Percentiles rank a stretch among this genome's conserved stretches.
These are phyloP conservation scores for Drosophila novamexicana DNA, from an alignment of 1,140 invertebrate species.

Conservation along the genomic window DNA sequence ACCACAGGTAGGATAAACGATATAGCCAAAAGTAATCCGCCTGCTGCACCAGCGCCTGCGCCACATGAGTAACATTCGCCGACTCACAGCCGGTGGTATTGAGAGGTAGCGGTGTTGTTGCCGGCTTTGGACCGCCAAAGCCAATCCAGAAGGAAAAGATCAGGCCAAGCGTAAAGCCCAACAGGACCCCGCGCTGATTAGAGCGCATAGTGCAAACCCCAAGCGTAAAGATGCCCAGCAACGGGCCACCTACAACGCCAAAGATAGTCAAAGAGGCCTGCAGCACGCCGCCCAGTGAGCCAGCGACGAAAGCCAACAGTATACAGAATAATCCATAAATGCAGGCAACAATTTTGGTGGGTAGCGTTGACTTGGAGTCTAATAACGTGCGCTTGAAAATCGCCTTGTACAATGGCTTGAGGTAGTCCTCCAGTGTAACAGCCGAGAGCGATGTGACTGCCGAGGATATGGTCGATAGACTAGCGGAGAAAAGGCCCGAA, in stretches of 20 bases:
- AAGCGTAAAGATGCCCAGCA: conserved; percentile 91
- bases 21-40: conserved; percentile 72
- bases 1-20: conserved; percentile 95
- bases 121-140: conserved; percentile 91
- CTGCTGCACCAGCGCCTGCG: conserved; percentile 28
- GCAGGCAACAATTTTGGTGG: conserved; percentile 88
- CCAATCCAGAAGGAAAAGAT: conserved; percentile 92
- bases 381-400: conserved; percentile 70
- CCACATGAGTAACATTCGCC: conserved; percentile 41
- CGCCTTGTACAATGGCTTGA: conserved; percentile 86
- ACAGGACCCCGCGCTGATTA: conserved; percentile 89
- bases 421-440: conserved; percentile 93
- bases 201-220: conserved; percentile 89
- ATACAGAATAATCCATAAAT: conserved; percentile 90
- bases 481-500: conserved; percentile 92
- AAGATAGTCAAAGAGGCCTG: conserved; percentile 92
- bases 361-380: conserved; percentile 79
- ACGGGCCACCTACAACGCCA: conserved; percentile 91
- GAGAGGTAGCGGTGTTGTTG: conserved; percentile 85
- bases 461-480: conserved; percentile 93
- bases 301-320: conserved; percentile 88
- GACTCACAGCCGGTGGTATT: conserved; percentile 86
- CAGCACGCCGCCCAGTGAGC: conserved; percentile 89
- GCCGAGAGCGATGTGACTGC: conserved; percentile 93
- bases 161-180: conserved; percentile 89